Percentiles rank a stretch among this genome's conserved stretches.
These are phyloP conservation scores for Phenganax subtilis DNA, from an alignment of 92 coral and sea anemone species.

Conservation along the genomic window DNA sequence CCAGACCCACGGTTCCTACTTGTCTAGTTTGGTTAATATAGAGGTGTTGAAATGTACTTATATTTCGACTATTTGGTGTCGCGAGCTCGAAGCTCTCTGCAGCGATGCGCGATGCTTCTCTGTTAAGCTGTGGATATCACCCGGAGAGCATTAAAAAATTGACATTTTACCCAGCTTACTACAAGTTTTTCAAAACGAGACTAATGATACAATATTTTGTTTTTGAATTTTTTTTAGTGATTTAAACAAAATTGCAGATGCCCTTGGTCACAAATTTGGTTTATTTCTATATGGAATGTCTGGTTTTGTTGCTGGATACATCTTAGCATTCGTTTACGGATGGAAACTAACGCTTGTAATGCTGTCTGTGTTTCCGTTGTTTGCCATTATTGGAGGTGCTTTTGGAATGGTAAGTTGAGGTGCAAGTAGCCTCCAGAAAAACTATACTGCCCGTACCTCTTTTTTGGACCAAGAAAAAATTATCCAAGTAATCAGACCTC, in stretches of 20 bases:
- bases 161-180: not conserved
- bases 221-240: constrained; percentile 53
- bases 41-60: no score
- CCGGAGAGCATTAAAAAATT: no score
- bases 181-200: not conserved
- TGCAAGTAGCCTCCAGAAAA: no score
- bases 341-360: constrained; percentile 89
- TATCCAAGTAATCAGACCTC: no score
- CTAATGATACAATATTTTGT: not conserved
- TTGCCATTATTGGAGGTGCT: constrained; percentile 69
- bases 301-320: constrained; percentile 65
- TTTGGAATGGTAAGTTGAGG: constrained; percentile 67
- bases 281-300: constrained; percentile 56
- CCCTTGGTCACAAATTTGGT: constrained; percentile 81
- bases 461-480: no score
- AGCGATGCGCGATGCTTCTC: no score
- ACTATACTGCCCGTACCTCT: no score
- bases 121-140: no score
- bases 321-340: constrained; percentile 70
- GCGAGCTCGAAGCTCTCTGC: no score
- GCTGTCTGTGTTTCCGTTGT: constrained; percentile 64
- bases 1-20: no score
- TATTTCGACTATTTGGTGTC: no score
- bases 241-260: constrained; percentile 74
- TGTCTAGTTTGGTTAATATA: no score